Base-by-base conservation (phyloP, 2,888 invertebrate species). In the Hypercompe scribonia region DNA sequence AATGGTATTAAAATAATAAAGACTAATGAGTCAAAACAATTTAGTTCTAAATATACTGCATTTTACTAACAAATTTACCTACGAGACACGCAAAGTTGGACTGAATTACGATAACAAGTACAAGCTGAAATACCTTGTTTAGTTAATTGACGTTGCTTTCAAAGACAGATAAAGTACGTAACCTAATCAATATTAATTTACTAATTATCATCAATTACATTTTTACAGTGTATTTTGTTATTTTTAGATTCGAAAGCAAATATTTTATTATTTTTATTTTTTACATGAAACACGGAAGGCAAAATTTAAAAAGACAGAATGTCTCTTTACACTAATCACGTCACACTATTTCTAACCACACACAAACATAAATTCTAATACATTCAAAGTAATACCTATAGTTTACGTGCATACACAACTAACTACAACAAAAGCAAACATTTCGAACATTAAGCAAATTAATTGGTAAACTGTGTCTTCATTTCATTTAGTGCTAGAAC, bases 401-500 rank as follows among this genome's bases (percentile, higher is more conserved):
- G 54, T 68, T 42, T 11, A 63, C 64, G 21, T 64, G 15, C 31
- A 21, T 64, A 36, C 18, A 68, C 36, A 58, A 11, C n/a, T 33
- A 31, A 61, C 58, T 31, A 61, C 61, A 61, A 28, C 61, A 31
- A 31, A 61, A 65, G 36, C 61, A 61, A 65, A 36, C 36, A 65
- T 65, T 65, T n/a, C n/a, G 24, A 65, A n/a, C 36, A 36, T 36
- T 36, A 24, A 24, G 65, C 34, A 24, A 65, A 65, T 34, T 34
- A 36, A 65, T 65, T 65, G 36, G 34, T 36, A n/a, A 36, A 36
- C 36, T 61, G 58, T 61, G 31, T 61, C 61, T 61, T 61, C 61
- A 61, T 61, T 61, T 31, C 31, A 61, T 31, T 61, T 31, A 31
- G 31, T 31, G 31, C 18, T 61, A 15, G 28, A 61, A 61, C 31